Evolutionary conservation across 2,797 vertebrate genomes (phyloP).

Genomic region (Tauraco hartlaubi): DNA sequence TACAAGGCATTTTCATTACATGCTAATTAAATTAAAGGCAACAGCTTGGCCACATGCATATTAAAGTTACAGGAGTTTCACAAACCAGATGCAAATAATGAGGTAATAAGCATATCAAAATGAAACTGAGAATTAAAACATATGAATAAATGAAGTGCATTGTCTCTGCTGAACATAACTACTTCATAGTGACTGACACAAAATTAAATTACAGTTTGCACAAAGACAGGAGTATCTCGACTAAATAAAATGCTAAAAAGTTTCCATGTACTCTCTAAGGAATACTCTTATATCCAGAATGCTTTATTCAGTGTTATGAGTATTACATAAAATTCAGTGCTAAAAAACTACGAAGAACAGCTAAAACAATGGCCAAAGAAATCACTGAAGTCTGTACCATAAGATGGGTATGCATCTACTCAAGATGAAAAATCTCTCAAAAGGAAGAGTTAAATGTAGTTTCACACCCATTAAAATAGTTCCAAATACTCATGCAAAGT

Average conservation of each 20-base stretch:
- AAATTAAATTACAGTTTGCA: background rate
- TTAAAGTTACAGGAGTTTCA: background rate
- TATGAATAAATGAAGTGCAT: background rate
- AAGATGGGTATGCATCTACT: background rate
- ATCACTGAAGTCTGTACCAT: background rate
- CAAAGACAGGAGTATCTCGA: background rate
- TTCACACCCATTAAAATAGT: constrained; percentile 47
- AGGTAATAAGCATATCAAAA: background rate
- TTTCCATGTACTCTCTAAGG: background rate
- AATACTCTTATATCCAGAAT: background rate
- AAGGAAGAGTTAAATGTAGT: constrained; percentile 38
- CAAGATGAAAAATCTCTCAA: constrained; percentile 1
- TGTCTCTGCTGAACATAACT: background rate
- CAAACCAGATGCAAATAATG: constrained; percentile 14
- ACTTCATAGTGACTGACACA: background rate
- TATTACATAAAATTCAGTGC: background rate
- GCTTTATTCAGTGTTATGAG: background rate
- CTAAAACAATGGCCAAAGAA: background rate
- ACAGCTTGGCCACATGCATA: background rate
- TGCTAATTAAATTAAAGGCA: constrained; percentile 32
- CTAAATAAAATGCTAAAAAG: background rate
- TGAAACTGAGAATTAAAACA: background rate
- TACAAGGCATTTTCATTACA: background rate
- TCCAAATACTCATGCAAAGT: constrained; percentile 26
- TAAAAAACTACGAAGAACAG: background rate